Evolutionary conservation across 1,140 invertebrate genomes (phyloP), one percentile per base, ranked within the genome.

Genomic region (Aphis gossypii): DNA sequence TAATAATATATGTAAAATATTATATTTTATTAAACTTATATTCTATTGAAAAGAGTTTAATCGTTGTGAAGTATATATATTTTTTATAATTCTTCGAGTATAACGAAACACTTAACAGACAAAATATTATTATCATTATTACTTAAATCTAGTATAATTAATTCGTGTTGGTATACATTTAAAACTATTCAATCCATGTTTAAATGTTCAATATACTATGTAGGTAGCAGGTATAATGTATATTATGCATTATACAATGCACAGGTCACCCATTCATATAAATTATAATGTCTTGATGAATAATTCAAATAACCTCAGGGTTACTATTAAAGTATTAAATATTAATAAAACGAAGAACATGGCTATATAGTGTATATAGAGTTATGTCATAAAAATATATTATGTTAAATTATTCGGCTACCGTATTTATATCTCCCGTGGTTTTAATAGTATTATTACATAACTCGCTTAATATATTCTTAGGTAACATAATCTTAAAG

Each of bases 251-350:
- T 46, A 46, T 11, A 11, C 5, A 46, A 9, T 11, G 25, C 3
- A 4, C n/a, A 76, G 48, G 48, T 48, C 0, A 20, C 48, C 18
- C 0, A 51, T 51, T 51, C 48, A 48, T 51, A 76, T n/a, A 76
- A n/a, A 76, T 76, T n/a, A 76, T 76, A 76, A 76, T 18, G 4
- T 18, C 30, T 76, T 35, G 2, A 90, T 90, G 90, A 76, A 91
- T 91, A 91, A 91, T 91, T 91, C 90, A 91, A 91, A 91, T 91
- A 91, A 91, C 41, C 41, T 51, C 35, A 2, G 25, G 90, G 60
- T n/a, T 68, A 91, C 23, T 76, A 46, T 46, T 90, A 56, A 54
- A 90, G 38, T 76, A n/a, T 46, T 90, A 41, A 38, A 90, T 90
- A 54, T 56, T 41, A 88, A 88, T 88, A 51, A 87, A 46, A 88